Conservation (phyloP, 2,113 vertebrate genomes). For the Paraplagusia blochii region DNA sequence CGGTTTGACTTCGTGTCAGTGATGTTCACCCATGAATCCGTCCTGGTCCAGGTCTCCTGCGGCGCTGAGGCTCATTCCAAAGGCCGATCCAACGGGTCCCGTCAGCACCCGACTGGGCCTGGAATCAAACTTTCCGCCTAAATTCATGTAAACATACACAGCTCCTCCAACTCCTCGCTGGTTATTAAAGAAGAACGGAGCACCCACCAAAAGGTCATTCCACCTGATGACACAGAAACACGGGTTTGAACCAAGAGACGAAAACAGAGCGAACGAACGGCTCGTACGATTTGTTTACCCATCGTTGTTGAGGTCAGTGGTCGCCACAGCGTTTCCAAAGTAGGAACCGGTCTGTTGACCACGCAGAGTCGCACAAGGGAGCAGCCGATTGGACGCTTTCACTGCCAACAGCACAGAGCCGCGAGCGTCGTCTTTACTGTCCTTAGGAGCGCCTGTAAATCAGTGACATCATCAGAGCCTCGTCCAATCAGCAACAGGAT, state of each 20-base stretch:
- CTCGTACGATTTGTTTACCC: conserved; percentile 65
- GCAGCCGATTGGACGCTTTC: conserved; percentile 47
- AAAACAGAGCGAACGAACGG: neutral
- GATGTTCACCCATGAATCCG: conserved; percentile 84
- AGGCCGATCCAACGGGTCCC: conserved; percentile 77
- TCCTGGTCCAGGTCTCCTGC: conserved; percentile 90
- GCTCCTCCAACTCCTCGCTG: conserved; percentile 83
- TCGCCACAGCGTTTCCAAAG: conserved; percentile 85
- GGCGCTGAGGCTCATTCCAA: conserved; percentile 82
- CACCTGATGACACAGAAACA: conserved; percentile 73
- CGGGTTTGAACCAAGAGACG: neutral
- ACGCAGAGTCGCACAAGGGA: conserved; percentile 51
- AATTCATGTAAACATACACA: conserved; percentile 87
- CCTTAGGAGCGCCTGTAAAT: conserved; percentile 82
- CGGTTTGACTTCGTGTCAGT: neutral
- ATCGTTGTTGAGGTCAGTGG: conserved; percentile 86
- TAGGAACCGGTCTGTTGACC: conserved; percentile 90
- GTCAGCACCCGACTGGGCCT: conserved; percentile 67
- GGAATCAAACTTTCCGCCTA: conserved; percentile 74
- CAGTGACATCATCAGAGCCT: neutral
- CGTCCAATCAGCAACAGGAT: neutral
- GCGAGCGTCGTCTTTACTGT: conserved; percentile 60
- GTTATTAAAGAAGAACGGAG: conserved; percentile 86
- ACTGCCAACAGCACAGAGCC: conserved; percentile 76
- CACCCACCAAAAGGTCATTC: conserved; percentile 90